Evolutionary conservation across 2,113 vertebrate species (phyloP), one percentile per base, ranked within the genome.

Genomic region (Callopanchax toddi): DNA sequence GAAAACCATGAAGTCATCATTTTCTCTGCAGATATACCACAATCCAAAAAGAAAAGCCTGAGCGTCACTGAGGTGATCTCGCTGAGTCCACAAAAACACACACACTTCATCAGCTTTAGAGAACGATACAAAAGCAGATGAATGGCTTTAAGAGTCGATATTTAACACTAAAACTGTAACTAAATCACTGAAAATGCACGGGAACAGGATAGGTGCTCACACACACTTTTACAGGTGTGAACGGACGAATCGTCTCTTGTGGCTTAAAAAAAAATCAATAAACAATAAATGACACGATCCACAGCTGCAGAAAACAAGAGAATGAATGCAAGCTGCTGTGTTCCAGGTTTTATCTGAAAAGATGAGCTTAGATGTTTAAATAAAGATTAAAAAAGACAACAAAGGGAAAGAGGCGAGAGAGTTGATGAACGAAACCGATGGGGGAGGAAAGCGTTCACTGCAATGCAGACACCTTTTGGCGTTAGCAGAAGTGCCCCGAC

Each of bases 391-490:
- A 17, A 62, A 22, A 39, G 18, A 26, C 1, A 18, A 21, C 48
- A 39, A 40, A 58, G 43, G 2, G 46, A 12, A 36, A 42, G 34
- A 39, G 2, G 5, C 9, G 13, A 2, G 11, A 56, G 54, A 23
- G 17, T 37, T 55, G 20, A 29, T 53, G 49, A 7, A 48, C 7
- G 61, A 20, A 29, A 36, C 48, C 53, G 50, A 4, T 54, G 21
- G 69, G 43, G 40, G 32, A 45, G 50, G 67, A 16, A 57, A 39
- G 44, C 37, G 50, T 55, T 45, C 76, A 83, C 89, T 81, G 89
- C 87, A 89, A 82, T 90, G 87, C 87, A 90, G 87, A 87, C 86
- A 78, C 82, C 69, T 85, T 85, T 79, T 56, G 67, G 74, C 48
- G 37, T 79, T 64, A 74, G 82, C 71, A 79, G 46, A 76, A 77